phyloP scores from a whole-genome alignment of 2,888 invertebrate genomes.

The Catonia carolina region DNA sequence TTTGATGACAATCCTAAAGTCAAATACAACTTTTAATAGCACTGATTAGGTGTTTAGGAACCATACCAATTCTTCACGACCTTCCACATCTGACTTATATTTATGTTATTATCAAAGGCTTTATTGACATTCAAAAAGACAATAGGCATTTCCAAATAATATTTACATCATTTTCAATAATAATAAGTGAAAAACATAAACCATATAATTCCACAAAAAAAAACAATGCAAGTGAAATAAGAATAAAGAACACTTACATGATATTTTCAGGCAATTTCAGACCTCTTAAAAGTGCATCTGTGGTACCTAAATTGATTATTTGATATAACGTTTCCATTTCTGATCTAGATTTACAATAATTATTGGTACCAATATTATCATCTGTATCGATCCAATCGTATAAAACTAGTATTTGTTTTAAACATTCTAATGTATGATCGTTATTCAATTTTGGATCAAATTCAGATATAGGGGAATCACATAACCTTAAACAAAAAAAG shows the following conservation, averaged over 20 bases:
- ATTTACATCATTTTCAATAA: no score
- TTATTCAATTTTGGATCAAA: slow-evolving; percentile 65
- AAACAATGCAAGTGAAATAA: not conserved
- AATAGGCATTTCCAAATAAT: no score
- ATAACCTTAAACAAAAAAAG: no score
- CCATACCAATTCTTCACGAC: no score
- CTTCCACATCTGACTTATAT: no score
- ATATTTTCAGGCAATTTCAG: slow-evolving; percentile 44
- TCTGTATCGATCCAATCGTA: no score
- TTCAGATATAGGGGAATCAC: slow-evolving; percentile 46
- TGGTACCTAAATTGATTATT: slow-evolving; percentile 57
- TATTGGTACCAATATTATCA: slow-evolving; percentile 43
- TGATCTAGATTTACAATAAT: slow-evolving; percentile 30
- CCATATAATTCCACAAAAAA: not conserved
- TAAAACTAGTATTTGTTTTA: slow-evolving; percentile 56
- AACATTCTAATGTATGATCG: slow-evolving; percentile 62
- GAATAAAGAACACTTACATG: slow-evolving; percentile 39
- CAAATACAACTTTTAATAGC: no score
- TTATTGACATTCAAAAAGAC: no score
- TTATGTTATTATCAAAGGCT: no score
- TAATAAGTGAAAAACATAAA: no score
- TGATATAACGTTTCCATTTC: slow-evolving; percentile 63
- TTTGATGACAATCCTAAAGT: no score
- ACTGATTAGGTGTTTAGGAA: no score
- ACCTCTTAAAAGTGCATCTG: slow-evolving; percentile 50